Evolutionary conservation across 1,140 invertebrate species (phyloP).

Genomic region (Platyscapa corneri): DNA sequence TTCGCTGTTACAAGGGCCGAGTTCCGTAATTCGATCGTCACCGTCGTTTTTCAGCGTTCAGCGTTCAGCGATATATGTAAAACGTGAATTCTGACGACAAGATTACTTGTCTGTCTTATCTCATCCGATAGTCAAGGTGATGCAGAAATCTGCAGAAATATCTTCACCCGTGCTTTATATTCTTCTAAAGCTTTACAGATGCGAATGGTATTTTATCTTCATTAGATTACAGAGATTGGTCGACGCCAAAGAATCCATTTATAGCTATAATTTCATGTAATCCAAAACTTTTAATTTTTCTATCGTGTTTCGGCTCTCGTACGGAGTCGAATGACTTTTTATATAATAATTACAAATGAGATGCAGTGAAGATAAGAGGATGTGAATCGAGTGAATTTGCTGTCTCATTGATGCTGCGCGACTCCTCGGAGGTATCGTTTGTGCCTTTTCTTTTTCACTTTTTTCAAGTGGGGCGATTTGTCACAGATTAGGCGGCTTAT

Average conservation of each 20-base stretch:
- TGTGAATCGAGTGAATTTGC: too few species aligned
- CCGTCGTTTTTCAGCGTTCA: not conserved
- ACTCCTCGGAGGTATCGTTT: not conserved
- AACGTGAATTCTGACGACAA: not conserved
- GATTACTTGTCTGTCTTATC: not conserved
- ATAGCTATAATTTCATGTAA: not conserved
- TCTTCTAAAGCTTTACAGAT: not conserved
- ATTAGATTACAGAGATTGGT: not conserved
- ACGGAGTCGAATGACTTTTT: too few species aligned
- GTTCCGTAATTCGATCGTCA: too few species aligned
- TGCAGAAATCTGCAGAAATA: not conserved
- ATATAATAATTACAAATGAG: too few species aligned
- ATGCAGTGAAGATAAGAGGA: too few species aligned
- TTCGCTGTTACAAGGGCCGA: too few species aligned
- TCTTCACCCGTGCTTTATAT: not conserved
- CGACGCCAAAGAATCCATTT: not conserved
- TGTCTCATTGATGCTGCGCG: too few species aligned
- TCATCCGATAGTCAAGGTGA: not conserved
- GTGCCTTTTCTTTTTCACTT: too few species aligned
- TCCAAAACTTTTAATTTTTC: too few species aligned
- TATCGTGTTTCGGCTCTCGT: too few species aligned
- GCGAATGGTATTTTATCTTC: not conserved
- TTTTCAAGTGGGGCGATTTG: slow-evolving; percentile 67
- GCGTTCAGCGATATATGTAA: not conserved
- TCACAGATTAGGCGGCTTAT: slow-evolving; percentile 69